Base-by-base conservation (phyloP, 2,888 invertebrate species). In the Timema cristinae region DNA sequence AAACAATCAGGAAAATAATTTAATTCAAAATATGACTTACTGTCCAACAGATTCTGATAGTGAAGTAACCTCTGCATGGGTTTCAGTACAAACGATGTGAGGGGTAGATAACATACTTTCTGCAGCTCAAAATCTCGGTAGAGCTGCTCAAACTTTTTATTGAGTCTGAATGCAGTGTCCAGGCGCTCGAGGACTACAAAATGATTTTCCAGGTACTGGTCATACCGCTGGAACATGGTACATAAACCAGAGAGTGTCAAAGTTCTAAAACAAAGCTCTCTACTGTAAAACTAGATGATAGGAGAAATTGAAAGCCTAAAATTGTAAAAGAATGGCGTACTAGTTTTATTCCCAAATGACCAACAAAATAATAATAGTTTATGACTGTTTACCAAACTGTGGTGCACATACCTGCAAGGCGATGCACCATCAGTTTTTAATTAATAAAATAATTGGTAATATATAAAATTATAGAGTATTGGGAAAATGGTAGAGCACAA, bases 1-100 rank as follows among this genome's bases (percentile, higher is more conserved):
- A 32, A 32, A 32, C 32, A 32, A 32, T 32, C 32, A 32, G 32
- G 32, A 32, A 32, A 32, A 32, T 32, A 32, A 32, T 32, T 32
- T 32, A 32, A 32, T 32, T 32, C 4, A 32, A 32, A 32, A 32
- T 32, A 32, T 32, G 4, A 85, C 90, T 85, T 84, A 92, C 93
- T 86, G 81, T 92, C 90, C 75, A 95, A 83, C 79, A 94, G 84
- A 79, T 87, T 85, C 80, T 91, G 89, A 83, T 96, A 95, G 81
- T 96, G 95, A 72, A 95, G 84, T 76, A 96, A 84, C 70, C 97
- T 86, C 82, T 91, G 91, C n/a, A 94, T 86, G 11, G 94, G 93
- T 80, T 93, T 92, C 73, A 93, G 84, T 50, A 95, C 86, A 79
- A 95, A 89, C 74, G 91, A 91, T 67, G 91, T 90, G 70, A 96